Evolutionary conservation across 2,888 invertebrate species (phyloP), one percentile per base, ranked within the genome.

Genomic region (Eupithecia insigniata): DNA sequence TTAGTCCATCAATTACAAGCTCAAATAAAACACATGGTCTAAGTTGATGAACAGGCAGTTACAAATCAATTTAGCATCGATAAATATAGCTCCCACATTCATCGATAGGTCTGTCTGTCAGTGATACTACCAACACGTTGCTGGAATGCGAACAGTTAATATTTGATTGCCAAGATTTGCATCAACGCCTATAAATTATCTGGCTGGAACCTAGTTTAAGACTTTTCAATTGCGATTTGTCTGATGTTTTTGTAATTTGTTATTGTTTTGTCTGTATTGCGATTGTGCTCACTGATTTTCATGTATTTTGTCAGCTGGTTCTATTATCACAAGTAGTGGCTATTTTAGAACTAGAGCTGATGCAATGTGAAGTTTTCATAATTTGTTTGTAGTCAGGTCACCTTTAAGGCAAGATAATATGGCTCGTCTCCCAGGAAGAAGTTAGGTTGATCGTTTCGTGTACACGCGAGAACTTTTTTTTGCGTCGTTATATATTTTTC

Each of bases 121-220:
- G n/a, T n/a, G 51, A 51, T 55, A 55, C 55, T 51, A 26, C 55
- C 55, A 55, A 55, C 61, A 61, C n/a, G 30, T 32, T 61, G 12
- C n/a, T 34, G 61, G 61, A 62, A 62, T 64, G 64, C 64, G 36
- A 26, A 36, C 64, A 36, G 34, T 34, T 64, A 34, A 34, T 30
- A 60, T 60, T 64, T 34, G 85, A 88, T 55, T 71, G 69, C 71
- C 71, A 73, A 73, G 67, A 68, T 61, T 67, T 51, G 64, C 36
- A 34, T 60, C 58, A 73, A 70, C 67, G 46, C 55, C 64, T 28
- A 26, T 28, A 43, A 26, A 6, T 1, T 66, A 30, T 18, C 18
- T 60, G 60, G 26, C 18, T 60, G 60, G 26, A 55, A 60, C 18
- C 30, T 30, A 60, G 60, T 60, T 60, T 46, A 46, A 46, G n/a